phyloP scores from a whole-genome alignment of 2,888 invertebrate species.

The Choreutis nemorana region DNA sequence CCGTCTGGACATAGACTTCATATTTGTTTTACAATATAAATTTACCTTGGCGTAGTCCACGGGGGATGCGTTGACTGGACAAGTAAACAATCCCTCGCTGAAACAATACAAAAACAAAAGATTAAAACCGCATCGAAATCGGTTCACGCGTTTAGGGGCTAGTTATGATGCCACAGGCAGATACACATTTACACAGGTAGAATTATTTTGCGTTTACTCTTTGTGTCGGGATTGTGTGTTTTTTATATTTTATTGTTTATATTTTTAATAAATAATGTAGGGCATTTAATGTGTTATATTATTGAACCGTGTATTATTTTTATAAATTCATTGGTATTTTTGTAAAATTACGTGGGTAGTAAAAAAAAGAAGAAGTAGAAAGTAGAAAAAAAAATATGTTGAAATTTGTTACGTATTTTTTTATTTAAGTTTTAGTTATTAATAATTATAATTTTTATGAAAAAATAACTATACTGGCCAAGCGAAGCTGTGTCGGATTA shows the following conservation, averaged over 20 bases:
- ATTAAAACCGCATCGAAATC: conserved; percentile 1
- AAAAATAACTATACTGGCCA: no score
- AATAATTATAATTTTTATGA: no score
- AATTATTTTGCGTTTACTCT: no score
- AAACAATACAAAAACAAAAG: conserved; percentile 33
- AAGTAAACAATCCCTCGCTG: conserved; percentile 71
- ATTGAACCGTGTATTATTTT: no score
- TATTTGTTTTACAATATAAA: no score
- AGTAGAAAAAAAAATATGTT: neutral
- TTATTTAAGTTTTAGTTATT: neutral
- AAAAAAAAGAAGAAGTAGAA: no score
- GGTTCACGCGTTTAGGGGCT: conserved; percentile 3
- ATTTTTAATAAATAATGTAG: neutral
- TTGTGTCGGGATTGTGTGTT: no score
- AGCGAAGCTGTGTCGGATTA: no score
- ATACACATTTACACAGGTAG: no score
- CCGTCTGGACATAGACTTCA: no score
- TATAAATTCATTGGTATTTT: neutral
- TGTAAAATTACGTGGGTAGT: no score
- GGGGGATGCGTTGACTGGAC: conserved; percentile 68
- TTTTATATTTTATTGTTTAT: no score
- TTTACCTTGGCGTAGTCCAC: conserved; percentile 71
- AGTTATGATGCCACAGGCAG: conserved; percentile 5
- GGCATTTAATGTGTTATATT: neutral
- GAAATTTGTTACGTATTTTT: neutral